phyloP scores from a whole-genome alignment of 2,113 vertebrate species.

The Datnioides undecimradiatus region DNA sequence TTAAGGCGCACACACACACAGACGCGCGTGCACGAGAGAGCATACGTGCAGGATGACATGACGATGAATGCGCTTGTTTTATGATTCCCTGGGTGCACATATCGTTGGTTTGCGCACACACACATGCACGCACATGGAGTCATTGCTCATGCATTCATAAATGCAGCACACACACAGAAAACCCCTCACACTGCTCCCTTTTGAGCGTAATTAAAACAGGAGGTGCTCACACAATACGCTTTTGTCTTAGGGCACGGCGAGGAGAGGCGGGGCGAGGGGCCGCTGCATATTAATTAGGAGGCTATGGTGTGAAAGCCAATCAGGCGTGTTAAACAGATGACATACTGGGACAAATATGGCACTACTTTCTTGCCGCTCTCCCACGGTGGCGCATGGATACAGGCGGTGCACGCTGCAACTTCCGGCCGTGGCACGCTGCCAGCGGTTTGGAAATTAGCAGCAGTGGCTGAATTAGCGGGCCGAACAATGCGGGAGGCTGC shows the following conservation, averaged over 20 bases:
- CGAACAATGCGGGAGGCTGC: constrained; percentile 72
- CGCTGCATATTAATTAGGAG: constrained; percentile 85
- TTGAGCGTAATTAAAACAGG: constrained; percentile 85
- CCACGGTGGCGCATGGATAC: constrained; percentile 81
- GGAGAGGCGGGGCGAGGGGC: constrained; percentile 65
- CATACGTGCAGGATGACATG: constrained; percentile 59
- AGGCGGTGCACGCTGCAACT: constrained; percentile 49
- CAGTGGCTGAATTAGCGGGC: constrained; percentile 71
- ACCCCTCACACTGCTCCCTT: constrained; percentile 64
- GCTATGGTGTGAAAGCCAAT: constrained; percentile 78
- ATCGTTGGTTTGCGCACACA: constrained; percentile 48
- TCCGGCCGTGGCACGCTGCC: constrained; percentile 72
- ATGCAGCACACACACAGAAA: constrained; percentile 38
- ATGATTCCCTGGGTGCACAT: constrained; percentile 56
- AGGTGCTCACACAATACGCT: constrained; percentile 82
- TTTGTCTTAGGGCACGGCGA: constrained; percentile 84
- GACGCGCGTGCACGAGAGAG: constrained; percentile 17
- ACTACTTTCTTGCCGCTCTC: constrained; percentile 80
- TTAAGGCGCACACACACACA: constrained; percentile 41
- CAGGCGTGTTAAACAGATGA: constrained; percentile 83
- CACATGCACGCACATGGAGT: constrained; percentile 13
- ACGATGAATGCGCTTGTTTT: constrained; percentile 64
- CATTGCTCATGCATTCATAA: constrained; percentile 43
- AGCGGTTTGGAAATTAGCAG: constrained; percentile 77
- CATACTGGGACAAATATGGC: constrained; percentile 78